phyloP scores from a whole-genome alignment of 2,113 vertebrate genomes.

The Martes martes region DNA sequence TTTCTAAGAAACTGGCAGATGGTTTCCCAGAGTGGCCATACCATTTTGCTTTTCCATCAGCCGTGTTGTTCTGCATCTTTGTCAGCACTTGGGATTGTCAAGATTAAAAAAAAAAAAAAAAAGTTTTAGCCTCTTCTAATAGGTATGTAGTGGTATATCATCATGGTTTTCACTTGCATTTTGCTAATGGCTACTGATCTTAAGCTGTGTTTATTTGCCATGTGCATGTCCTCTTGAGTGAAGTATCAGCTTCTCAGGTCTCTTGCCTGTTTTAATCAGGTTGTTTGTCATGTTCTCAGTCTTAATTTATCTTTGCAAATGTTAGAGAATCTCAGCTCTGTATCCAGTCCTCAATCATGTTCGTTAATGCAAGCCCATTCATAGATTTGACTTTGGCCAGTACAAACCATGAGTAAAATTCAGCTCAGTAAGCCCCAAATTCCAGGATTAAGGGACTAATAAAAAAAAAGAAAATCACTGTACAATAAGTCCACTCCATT shows the following conservation, averaged over 20 bases:
- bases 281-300: not conserved
- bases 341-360: not conserved
- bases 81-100: slow-evolving; percentile 10
- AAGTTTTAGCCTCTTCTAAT: not conserved
- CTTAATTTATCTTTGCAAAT: not conserved
- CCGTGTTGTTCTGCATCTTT: not conserved
- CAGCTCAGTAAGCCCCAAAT: not conserved
- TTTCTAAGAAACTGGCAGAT: slow-evolving; percentile 8
- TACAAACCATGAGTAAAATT: not conserved
- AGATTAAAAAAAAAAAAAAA: not conserved
- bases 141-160: not conserved
- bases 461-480: not conserved
- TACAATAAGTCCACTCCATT: not conserved
- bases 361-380: not conserved
- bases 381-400: not conserved
- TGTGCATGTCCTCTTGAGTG: not conserved
- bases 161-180: not conserved
- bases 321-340: not conserved
- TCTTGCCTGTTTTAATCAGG: slow-evolving; percentile 47
- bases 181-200: not conserved
- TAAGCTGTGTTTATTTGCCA: not conserved
- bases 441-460: not conserved
- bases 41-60: not conserved
- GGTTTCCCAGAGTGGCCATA: not conserved
- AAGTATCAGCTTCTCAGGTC: not conserved